phyloP scores from a whole-genome alignment of 2,113 vertebrate genomes.

The Balaenoptera acutorostrata region DNA sequence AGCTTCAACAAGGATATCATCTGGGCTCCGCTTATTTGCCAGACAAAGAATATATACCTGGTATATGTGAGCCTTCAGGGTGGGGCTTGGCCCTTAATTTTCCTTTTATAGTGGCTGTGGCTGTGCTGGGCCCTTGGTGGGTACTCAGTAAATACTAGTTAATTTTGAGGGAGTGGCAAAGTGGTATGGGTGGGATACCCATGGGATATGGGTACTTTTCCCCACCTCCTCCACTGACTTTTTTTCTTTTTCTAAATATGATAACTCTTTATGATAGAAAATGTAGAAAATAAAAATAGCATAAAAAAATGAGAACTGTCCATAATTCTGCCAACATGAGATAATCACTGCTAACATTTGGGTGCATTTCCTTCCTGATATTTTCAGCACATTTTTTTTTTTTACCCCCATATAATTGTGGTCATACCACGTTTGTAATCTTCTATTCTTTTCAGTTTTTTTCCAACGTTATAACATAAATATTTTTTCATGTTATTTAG shows the following conservation, averaged over 20 bases:
- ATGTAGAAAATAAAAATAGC: neutral
- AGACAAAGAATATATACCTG: neutral
- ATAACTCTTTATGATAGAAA: neutral
- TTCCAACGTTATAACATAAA: neutral
- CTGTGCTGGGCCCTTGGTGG: neutral
- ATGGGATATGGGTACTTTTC: neutral
- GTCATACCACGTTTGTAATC: neutral
- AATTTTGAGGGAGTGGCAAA: neutral
- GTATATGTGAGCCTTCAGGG: neutral
- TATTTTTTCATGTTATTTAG: constrained; percentile 28
- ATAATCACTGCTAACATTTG: neutral
- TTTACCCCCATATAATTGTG: neutral
- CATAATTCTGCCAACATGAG: neutral
- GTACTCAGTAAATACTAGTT: constrained; percentile 7
- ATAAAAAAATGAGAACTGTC: neutral
- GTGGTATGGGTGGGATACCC: neutral
- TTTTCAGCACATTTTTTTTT: constrained; percentile 4
- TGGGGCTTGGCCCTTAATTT: neutral
- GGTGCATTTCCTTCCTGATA: constrained; percentile 9
- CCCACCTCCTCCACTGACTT: neutral
- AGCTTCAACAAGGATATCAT: neutral
- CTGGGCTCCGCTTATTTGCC: neutral
- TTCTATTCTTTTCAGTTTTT: neutral
- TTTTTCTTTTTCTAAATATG: neutral
- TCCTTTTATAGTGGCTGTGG: neutral